Percentiles rank a stretch among this genome's conserved stretches.
phyloP scores from a whole-genome alignment of 2,113 vertebrate genomes.

The Dipodomys ordii region DNA sequence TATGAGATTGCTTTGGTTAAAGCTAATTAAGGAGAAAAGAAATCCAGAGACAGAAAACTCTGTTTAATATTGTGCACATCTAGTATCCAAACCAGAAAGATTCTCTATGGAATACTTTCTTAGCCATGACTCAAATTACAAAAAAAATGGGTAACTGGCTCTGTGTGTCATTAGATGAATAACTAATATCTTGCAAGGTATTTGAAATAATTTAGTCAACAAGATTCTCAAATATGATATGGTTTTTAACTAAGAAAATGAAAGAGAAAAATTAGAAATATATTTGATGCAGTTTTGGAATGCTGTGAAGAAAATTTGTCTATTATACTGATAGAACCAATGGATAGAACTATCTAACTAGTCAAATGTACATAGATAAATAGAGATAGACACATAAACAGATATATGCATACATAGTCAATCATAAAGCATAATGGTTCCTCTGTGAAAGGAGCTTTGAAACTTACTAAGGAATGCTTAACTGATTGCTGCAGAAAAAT shows the following conservation, averaged over 20 bases:
- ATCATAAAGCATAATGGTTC: too few species aligned
- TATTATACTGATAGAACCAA: rapidly evolving
- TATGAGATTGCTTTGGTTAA: not conserved
- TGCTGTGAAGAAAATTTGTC: not conserved
- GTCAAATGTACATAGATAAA: not conserved
- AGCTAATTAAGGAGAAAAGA: not conserved
- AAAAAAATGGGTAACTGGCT: not conserved
- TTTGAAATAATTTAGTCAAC: not conserved
- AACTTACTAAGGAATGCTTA: not conserved
- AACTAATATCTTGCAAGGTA: not conserved
- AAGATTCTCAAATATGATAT: not conserved
- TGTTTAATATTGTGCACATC: not conserved
- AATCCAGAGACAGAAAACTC: not conserved
- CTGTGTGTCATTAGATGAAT: not conserved
- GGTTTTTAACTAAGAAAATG: not conserved
- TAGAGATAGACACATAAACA: not conserved
- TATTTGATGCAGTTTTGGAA: not conserved
- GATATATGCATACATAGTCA: not conserved
- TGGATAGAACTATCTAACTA: not conserved
- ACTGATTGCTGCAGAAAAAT: not conserved
- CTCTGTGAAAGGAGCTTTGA: not conserved
- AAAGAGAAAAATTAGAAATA: not conserved
- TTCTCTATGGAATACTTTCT: not conserved
- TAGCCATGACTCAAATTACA: not conserved
- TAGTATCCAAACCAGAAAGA: not conserved